Percentiles rank a stretch among this genome's conserved stretches.
Evolutionary conservation across 2,113 vertebrate genomes (phyloP).

Genomic region (Greenwoodochromis staneri): DNA sequence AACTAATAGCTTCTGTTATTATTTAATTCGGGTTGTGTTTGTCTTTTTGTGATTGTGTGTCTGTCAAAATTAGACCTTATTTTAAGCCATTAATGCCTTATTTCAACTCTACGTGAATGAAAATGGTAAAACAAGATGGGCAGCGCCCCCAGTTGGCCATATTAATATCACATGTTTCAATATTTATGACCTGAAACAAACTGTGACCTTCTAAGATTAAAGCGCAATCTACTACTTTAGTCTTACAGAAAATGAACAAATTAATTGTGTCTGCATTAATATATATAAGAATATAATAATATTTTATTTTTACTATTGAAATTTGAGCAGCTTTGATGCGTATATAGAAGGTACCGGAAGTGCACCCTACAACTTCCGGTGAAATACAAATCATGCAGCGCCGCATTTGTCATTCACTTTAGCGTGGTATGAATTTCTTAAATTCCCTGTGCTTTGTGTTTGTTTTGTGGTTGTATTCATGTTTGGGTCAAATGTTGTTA

Average conservation of each 20-base stretch:
- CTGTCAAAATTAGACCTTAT: not conserved
- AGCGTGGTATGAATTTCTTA: conserved; percentile 38
- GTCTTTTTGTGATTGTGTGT: not conserved
- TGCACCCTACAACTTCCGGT: not conserved
- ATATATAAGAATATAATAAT: not conserved
- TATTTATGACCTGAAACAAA: not conserved
- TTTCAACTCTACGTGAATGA: not conserved
- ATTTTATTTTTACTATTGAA: not conserved
- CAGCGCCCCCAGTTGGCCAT: not conserved
- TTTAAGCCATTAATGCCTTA: not conserved
- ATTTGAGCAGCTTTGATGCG: too few species aligned
- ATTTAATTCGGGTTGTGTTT: not conserved
- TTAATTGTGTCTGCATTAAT: not conserved
- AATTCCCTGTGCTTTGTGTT: not conserved
- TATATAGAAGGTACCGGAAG: not conserved
- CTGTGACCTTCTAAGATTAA: not conserved
- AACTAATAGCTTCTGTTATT: not conserved
- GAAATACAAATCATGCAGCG: conserved; percentile 53
- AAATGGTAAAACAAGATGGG: accelerated
- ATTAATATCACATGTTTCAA: not conserved
- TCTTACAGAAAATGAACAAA: not conserved
- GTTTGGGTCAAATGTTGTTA: accelerated
- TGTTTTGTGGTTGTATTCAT: not conserved
- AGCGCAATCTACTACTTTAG: not conserved
- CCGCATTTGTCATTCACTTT: conserved; percentile 2